These are phyloP conservation scores for Trypoxylon attenuatum DNA, from an alignment of 2,888 invertebrate species.

Conservation along the genomic window DNA sequence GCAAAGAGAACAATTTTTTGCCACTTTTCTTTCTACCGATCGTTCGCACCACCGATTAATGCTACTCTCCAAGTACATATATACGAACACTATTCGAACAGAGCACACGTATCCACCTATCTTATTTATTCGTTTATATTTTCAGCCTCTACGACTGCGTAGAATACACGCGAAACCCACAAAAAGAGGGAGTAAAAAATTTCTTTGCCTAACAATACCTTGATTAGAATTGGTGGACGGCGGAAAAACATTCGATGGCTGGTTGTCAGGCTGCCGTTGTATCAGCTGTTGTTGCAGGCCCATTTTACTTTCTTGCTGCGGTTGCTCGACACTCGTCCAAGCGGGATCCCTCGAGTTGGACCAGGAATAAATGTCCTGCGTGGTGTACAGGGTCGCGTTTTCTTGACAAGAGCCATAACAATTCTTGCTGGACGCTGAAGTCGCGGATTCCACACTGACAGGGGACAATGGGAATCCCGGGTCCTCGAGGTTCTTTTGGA, in stretches of 20 bases:
- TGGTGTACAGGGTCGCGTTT: neutral
- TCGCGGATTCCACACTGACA: slow-evolving; percentile 32
- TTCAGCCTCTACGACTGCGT: too few species aligned
- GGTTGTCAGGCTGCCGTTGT: neutral
- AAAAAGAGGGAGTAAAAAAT: too few species aligned
- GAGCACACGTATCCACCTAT: too few species aligned
- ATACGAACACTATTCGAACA: neutral
- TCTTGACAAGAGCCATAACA: slow-evolving; percentile 3
- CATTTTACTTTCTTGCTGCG: neutral
- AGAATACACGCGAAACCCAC: too few species aligned
- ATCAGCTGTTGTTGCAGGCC: slow-evolving; percentile 4
- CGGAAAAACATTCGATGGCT: neutral
- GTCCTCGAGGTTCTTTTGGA: slow-evolving; percentile 4
- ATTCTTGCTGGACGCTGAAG: slow-evolving; percentile 32
- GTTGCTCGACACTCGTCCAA: slow-evolving; percentile 9
- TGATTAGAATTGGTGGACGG: neutral
- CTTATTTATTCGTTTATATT: neutral
- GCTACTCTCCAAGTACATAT: neutral
- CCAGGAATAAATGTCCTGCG: slow-evolving; percentile 12
- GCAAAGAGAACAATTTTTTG: too few species aligned
- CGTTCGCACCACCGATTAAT: neutral
- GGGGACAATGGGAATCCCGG: slow-evolving; percentile 31
- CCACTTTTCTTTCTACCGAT: too few species aligned
- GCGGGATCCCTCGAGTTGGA: neutral
- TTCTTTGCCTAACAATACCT: too few species aligned